These are phyloP conservation scores for Drosophila merina DNA, from an alignment of 2,888 invertebrate species.

Conservation along the genomic window DNA sequence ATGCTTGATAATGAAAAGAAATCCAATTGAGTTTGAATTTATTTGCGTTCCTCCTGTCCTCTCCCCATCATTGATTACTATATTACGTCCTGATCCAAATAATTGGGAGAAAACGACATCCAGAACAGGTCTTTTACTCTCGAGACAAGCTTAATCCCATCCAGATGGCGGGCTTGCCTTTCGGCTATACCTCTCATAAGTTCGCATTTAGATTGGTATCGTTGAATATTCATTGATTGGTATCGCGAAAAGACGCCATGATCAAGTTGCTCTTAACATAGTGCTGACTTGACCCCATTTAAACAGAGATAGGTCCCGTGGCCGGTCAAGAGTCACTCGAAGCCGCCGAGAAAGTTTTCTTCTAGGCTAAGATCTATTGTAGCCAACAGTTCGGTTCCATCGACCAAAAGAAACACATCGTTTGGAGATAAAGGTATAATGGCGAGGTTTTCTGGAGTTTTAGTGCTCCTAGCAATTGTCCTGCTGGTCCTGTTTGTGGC, in stretches of 20 bases:
- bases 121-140: conserved; percentile 41
- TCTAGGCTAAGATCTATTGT: conserved; percentile 32
- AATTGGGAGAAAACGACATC: conserved; percentile 10
- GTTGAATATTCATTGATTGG: conserved; percentile 60
- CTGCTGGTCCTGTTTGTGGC: conserved; percentile 46
- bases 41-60: no score
- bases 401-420: conserved; percentile 34
- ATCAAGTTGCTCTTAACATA: conserved; percentile 17
- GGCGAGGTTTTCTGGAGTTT: conserved; percentile 50
- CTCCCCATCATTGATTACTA: no score
- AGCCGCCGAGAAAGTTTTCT: conserved; percentile 70
- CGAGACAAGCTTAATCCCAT: conserved; percentile 30
- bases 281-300: conserved; percentile 62
- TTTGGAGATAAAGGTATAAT: conserved; percentile 33
- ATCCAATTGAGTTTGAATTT: no score
- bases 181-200: conserved; percentile 18
- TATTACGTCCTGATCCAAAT: background rate
- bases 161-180: conserved; percentile 11
- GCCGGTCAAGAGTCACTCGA: conserved; percentile 61
- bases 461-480: conserved; percentile 47
- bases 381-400: conserved; percentile 53
- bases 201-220: conserved; percentile 26
- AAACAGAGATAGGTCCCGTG: conserved; percentile 59
- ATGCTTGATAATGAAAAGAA: no score
- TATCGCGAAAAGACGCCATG: conserved; percentile 47